phyloP scores from a whole-genome alignment of 2,888 invertebrate species.

The Xestia xanthographa region DNA sequence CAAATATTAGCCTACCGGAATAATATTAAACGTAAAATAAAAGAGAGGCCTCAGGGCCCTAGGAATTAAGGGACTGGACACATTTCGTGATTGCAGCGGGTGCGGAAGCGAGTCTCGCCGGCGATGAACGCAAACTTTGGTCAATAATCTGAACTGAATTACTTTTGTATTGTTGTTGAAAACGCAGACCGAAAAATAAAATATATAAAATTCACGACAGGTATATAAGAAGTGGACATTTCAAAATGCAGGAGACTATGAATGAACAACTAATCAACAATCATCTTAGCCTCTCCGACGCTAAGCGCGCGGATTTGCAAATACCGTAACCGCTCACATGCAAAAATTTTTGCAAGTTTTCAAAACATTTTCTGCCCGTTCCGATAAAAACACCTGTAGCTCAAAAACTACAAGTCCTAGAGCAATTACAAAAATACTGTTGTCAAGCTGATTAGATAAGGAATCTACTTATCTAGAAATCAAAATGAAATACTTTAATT shows the following conservation, averaged over 20 bases:
- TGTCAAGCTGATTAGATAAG: too few relatives aligned
- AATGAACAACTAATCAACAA: not conserved
- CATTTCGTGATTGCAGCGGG: slow-evolving; percentile 11
- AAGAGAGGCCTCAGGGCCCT: slow-evolving; percentile 58
- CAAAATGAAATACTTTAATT: too few relatives aligned
- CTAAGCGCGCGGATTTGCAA: too few relatives aligned
- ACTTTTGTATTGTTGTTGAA: not conserved
- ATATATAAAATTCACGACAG: not conserved
- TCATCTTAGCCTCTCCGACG: not conserved
- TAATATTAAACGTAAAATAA: slow-evolving; percentile 66
- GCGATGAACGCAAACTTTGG: not conserved
- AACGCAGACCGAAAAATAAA: not conserved
- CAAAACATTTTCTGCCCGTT: too few relatives aligned
- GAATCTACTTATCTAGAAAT: too few relatives aligned
- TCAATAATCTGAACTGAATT: too few relatives aligned
- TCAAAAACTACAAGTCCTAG: too few relatives aligned
- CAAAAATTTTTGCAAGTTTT: too few relatives aligned
- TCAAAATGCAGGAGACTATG: not conserved
- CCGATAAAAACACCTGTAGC: too few relatives aligned
- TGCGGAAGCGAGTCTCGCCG: not conserved
- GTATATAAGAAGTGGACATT: not conserved
- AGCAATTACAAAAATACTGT: too few relatives aligned
- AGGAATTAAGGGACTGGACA: slow-evolving; percentile 39
- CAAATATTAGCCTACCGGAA: slow-evolving; percentile 64
- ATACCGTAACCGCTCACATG: too few relatives aligned